Evolutionary conservation across 2,888 invertebrate genomes (phyloP).

Genomic region (Drosophila borborema): DNA sequence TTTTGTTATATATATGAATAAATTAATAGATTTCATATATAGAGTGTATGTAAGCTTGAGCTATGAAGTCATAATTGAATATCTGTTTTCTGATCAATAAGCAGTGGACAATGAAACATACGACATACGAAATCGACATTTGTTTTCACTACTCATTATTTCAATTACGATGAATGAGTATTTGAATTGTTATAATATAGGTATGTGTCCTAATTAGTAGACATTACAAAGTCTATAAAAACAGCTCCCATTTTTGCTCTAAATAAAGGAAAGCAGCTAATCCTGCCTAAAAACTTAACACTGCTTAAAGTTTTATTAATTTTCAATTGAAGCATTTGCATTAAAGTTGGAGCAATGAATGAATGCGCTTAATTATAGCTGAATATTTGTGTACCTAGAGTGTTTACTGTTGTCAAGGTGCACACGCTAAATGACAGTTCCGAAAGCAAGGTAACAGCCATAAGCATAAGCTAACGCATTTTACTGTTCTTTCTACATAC

Average conservation of each 20-base stretch:
- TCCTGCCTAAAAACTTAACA: not conserved
- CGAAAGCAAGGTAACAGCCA: not conserved
- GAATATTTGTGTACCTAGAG: constrained; percentile 12
- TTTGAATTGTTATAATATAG: not conserved
- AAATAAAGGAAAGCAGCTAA: not conserved
- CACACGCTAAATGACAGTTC: constrained; percentile 34
- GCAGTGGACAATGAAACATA: not conserved
- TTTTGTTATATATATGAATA: not conserved
- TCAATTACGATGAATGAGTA: not conserved
- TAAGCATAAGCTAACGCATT: not conserved
- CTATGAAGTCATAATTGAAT: not conserved
- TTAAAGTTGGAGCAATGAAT: not conserved
- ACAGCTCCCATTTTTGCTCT: too few relatives aligned
- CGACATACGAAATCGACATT: too few relatives aligned
- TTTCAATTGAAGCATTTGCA: not conserved
- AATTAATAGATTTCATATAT: not conserved
- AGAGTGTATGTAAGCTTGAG: not conserved
- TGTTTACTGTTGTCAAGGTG: constrained; percentile 35
- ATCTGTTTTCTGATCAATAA: not conserved
- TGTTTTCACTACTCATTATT: too few relatives aligned
- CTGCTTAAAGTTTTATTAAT: not conserved
- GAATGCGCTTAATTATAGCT: constrained; percentile 28
- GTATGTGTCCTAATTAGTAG: not conserved
- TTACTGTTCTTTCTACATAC: not conserved
- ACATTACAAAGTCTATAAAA: too few relatives aligned